Evolutionary conservation across 1,140 invertebrate genomes (phyloP).

Genomic region (Drosophila biarmipes): DNA sequence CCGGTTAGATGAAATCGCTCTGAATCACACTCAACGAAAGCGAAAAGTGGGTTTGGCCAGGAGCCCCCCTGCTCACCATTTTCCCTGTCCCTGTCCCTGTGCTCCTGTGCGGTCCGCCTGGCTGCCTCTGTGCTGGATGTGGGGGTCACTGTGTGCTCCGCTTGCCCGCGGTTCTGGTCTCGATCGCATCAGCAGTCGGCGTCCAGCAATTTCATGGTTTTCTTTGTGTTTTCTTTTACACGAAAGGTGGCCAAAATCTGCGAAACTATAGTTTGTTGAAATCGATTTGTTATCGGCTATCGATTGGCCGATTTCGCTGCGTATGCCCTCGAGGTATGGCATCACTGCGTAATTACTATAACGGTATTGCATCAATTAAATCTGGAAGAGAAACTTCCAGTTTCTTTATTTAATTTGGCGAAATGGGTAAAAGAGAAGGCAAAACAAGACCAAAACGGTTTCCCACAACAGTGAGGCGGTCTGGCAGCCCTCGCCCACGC

Average conservation of each 20-base stretch:
- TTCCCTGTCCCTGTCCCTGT: slow-evolving; percentile 7
- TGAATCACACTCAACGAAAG: not conserved
- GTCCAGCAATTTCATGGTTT: slow-evolving; percentile 70
- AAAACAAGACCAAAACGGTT: no score
- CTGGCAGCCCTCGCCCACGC: no score
- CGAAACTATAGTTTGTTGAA: no score
- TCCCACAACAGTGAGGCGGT: no score
- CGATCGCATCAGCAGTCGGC: slow-evolving; percentile 58
- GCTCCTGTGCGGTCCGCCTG: not conserved
- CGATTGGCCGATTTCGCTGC: not conserved
- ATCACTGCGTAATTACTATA: no score
- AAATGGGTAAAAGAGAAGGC: no score
- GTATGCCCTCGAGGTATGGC: no score
- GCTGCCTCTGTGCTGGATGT: slow-evolving; percentile 23
- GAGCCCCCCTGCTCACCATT: slow-evolving; percentile 20
- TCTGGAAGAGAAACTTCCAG: no score
- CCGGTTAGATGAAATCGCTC: not conserved
- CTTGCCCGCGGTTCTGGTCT: slow-evolving; percentile 30
- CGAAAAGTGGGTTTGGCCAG: slow-evolving; percentile 4
- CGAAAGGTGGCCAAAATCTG: slow-evolving; percentile 4
- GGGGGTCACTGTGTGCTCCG: slow-evolving; percentile 38
- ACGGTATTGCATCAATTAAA: no score
- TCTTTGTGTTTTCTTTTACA: slow-evolving; percentile 57
- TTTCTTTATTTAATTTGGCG: no score
- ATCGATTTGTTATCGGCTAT: not conserved